These are phyloP conservation scores for Pimpla rufipes DNA, from an alignment of 2,888 invertebrate species.

Conservation along the genomic window DNA sequence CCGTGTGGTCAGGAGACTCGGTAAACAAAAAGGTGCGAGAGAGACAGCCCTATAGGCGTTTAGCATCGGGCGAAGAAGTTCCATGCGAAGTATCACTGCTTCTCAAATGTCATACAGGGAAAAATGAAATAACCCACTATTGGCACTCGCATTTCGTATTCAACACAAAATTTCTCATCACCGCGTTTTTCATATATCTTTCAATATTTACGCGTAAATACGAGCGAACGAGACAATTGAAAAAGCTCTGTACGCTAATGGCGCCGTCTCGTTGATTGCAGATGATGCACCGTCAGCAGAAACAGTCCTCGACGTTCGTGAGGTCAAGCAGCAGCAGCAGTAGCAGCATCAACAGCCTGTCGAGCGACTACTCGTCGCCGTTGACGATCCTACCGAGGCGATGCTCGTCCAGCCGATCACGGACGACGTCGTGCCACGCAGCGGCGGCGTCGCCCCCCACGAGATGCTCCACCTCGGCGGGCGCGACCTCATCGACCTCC, in stretches of 20 bases:
- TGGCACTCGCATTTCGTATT: too few species aligned
- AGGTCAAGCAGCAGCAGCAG: conserved; percentile 39
- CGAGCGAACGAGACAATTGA: neutral
- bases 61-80: too few species aligned
- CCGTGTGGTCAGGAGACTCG: too few species aligned
- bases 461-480: conserved; percentile 81
- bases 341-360: conserved; percentile 38
- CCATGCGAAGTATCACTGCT: too few species aligned
- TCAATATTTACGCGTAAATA: too few species aligned
- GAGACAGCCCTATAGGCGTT: too few species aligned
- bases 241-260: neutral
- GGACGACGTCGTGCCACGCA: conserved; percentile 66
- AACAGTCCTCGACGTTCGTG: conserved; percentile 55
- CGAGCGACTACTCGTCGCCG: conserved; percentile 50
- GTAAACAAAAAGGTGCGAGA: too few species aligned
- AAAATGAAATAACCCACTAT: too few species aligned
- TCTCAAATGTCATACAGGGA: too few species aligned
- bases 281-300: conserved; percentile 83
- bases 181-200: too few species aligned
- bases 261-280: conserved; percentile 68
- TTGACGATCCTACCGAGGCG: conserved; percentile 64
- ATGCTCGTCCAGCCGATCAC: conserved; percentile 54
- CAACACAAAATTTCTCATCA: too few species aligned
- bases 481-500: conserved; percentile 74
- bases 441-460: conserved; percentile 85